phyloP scores from a whole-genome alignment of 2,797 vertebrate species.

The Zalophus californianus region DNA sequence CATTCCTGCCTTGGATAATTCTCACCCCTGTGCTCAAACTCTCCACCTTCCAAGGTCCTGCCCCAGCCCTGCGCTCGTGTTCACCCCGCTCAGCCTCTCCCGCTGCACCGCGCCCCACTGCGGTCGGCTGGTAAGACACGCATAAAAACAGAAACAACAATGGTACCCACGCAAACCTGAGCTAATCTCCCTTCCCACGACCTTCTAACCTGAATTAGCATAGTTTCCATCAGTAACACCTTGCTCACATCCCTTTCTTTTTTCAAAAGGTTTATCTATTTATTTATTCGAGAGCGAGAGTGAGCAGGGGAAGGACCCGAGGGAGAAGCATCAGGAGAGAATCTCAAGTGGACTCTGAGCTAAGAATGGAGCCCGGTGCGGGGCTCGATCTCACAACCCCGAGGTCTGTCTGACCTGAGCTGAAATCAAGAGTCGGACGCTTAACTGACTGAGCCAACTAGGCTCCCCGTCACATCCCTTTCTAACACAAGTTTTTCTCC shows the following conservation, averaged over 20 bases:
- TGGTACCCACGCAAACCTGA: neutral
- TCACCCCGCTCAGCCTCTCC: no score
- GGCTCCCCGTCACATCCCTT: neutral
- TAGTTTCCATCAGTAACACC: fast-evolving
- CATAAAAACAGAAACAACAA: neutral
- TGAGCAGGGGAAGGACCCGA: neutral
- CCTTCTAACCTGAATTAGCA: neutral
- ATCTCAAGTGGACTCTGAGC: neutral
- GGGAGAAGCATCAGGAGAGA: neutral
- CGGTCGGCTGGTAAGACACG: neutral
- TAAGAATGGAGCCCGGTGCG: fast-evolving
- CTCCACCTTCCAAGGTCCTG: neutral
- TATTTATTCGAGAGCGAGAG: neutral
- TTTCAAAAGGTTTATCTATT: neutral
- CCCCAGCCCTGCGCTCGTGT: fast-evolving
- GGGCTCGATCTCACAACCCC: neutral
- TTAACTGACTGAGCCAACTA: neutral
- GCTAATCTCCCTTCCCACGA: neutral
- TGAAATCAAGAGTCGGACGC: neutral
- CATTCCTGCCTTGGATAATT: no score
- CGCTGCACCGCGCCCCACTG: fast-evolving
- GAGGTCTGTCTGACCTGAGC: neutral
- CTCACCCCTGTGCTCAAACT: neutral
- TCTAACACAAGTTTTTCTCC: fast-evolving
- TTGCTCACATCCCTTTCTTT: neutral